phyloP scores from a whole-genome alignment of 2,113 vertebrate species.

The Octodon degus region DNA sequence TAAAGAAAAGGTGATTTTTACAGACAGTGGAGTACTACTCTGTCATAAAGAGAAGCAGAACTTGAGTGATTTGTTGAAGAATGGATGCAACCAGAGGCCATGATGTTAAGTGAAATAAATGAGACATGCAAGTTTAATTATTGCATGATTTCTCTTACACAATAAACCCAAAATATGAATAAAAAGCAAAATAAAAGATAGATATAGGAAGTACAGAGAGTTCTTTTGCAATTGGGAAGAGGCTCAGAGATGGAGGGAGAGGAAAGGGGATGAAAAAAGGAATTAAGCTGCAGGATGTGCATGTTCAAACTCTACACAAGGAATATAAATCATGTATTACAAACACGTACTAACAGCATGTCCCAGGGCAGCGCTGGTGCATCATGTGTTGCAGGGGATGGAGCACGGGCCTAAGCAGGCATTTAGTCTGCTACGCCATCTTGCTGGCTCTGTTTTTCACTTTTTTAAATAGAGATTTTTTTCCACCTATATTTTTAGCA shows the following conservation, averaged over 20 bases:
- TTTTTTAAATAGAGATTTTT: slow-evolving; percentile 4
- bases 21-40: neutral
- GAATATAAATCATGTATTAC: neutral
- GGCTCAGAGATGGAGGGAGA: neutral
- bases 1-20: neutral
- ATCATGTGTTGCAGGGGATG: no score
- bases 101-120: neutral
- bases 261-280: neutral
- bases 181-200: neutral
- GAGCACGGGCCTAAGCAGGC: no score
- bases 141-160: neutral
- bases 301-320: neutral
- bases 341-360: neutral
- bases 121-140: neutral
- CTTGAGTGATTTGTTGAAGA: neutral
- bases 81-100: neutral
- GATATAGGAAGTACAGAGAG: neutral
- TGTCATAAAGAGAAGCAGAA: neutral
- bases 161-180: neutral
- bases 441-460: neutral
- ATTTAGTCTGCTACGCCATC: no score
- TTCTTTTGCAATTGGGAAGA: neutral
- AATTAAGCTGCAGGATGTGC: neutral
- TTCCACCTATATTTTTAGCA: neutral
- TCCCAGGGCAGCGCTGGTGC: no score